Evolutionary conservation across 1,140 invertebrate genomes (phyloP), one percentile per base, ranked within the genome.

Genomic region (Drosophila pseudoobscura): DNA sequence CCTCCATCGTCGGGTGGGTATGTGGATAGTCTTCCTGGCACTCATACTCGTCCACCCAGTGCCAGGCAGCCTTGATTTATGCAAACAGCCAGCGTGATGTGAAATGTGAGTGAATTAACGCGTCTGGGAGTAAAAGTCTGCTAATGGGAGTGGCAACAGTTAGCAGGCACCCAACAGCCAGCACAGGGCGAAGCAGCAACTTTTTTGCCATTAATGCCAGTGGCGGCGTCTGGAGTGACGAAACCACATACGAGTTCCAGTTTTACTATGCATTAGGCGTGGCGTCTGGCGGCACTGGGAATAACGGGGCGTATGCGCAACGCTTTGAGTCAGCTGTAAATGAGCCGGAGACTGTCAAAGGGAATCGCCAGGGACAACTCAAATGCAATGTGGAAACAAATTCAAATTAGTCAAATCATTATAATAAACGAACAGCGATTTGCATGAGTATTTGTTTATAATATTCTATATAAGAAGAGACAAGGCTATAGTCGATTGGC

Each of bases 111-210:
- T 87, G 78, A 87, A 85, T 85, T 85, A 85, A 85, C 82, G 78
- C 82, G 68, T 74, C 68, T 77, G 68, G 63, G 50, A 56, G 73
- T 63, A 64, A 69, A 76, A 80, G 59, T 65, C 76, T 84, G 80
- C 77, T 82, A 85, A 85, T 85, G 78, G 77, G 60, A 69, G 73
- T 82, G 82, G 59, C 69, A 84, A 77, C 70, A 78, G 72, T 8
- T 9, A 31, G 8, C 31, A 31, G 7, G 8, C 31, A 31, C 2
- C 31, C 31, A 55, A 39, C 35, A 41, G 29, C n/a, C 29, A 17
- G 6, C 11, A 26, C 2, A 9, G 24, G 46, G 22, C 26, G 51
- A 47, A 41, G 31, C 22, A 55, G 13, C 47, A 43, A 63, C 76
- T 79, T 75, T 75, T 84, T 75, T 83, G 55, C 55, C 51, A 79